Conservation (phyloP, 1,140 invertebrate species). For the roundworm (Caenorhabditis elegans) region WBcel235 BX284602.5:11030001-11030500, state of each 20-base stretch:
- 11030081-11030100: no score
- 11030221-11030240: no score
- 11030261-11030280: no score
- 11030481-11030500: no score
- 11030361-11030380: constrained; percentile 20
- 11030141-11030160: background rate
- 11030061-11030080: no score
- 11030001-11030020: no score
- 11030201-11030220: background rate
- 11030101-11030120: constrained; percentile 37
- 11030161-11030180: background rate
- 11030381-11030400: constrained; percentile 27
- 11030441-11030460: background rate
- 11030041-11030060: no score
- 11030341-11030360: constrained; percentile 15
- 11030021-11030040: no score
- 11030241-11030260: no score
- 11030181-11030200: background rate
- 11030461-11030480: no score
- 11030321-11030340: constrained; percentile 20
- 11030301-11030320: constrained; percentile 31
- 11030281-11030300: no score
- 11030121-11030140: constrained; percentile 7
- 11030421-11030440: background rate
- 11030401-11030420: background rate